Base-by-base conservation (phyloP, 2,888 invertebrate genomes). In the Clistopyga incitator region DNA sequence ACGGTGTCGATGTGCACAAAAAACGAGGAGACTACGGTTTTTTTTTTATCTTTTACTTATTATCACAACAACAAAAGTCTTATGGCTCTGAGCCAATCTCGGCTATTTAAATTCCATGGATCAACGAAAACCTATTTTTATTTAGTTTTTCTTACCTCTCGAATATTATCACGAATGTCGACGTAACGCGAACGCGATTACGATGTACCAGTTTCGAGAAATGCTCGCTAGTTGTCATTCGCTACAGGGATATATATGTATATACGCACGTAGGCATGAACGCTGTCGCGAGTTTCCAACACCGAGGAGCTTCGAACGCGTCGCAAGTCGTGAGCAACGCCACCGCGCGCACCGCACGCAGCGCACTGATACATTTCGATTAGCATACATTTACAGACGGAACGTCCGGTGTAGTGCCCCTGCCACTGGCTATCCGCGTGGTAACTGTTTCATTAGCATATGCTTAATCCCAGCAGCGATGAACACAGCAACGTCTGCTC, bases 341-440 rank as follows among this genome's bases (percentile, higher is more conserved):
- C 71, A 74, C 74, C 29, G n/a, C 18, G 38, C 29, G n/a, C 18
- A 25, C 61, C 84, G 88, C 87, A 89, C 88, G 88, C 87, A 74
- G 77, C 61, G 78, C 71, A 84, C 91, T 92, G 93, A 93, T 93
- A 93, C 91, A 92, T 92, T 90, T 89, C 89, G 91, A 92, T 93
- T 93, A 92, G 91, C 93, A 92, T 93, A 92, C 90, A 93, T 92
- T 92, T 91, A 90, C 91, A 90, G 92, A 89, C 89, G 86, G 89
- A 90, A 90, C 92, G 91, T 93, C 92, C 92, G 91, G 92, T 92
- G 89, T 90, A 86, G 70, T 52, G 68, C 45, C 77, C 23, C 64
- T 20, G 38, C 72, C 64, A 64, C 52, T 59, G 54, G 79, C 89
- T 92, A 91, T 92, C 92, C 90, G 90, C 91, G 89, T 91, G 88